These are phyloP conservation scores for Drosophila kurseongensis DNA, from an alignment of 1,140 invertebrate species.

Conservation along the genomic window DNA sequence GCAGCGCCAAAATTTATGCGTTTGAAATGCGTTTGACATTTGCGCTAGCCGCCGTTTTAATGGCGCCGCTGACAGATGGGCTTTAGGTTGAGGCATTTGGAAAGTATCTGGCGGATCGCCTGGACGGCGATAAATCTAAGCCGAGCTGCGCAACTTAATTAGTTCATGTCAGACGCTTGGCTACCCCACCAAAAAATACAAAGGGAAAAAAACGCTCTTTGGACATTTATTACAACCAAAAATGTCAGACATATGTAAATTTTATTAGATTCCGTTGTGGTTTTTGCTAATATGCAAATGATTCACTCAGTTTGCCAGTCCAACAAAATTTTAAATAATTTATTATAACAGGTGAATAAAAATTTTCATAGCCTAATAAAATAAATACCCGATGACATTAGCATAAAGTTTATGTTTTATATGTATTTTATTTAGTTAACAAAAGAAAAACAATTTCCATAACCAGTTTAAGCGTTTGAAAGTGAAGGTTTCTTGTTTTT, in stretches of 20 bases:
- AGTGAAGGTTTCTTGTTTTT: constrained; percentile 31
- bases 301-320: constrained; percentile 1
- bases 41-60: constrained; percentile 41
- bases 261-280: constrained; percentile 24
- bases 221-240: constrained; percentile 45
- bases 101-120: constrained; percentile 59
- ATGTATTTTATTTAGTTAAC: constrained; percentile 3
- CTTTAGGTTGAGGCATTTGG: constrained; percentile 20
- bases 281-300: constrained; percentile 59
- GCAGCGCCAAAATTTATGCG: constrained; percentile 56
- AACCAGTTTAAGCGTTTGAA: constrained; percentile 31
- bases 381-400: constrained; percentile 53
- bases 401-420: constrained; percentile 34
- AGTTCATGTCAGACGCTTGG: constrained; percentile 70
- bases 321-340: constrained; percentile 53
- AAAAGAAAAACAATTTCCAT: background rate
- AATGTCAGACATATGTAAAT: constrained; percentile 48
- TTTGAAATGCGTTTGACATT: constrained; percentile 64
- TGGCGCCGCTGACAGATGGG: constrained; percentile 55
- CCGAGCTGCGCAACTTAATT: constrained; percentile 72
- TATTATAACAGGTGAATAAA: constrained; percentile 48
- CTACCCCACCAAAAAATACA: constrained; percentile 21
- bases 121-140: constrained; percentile 68
- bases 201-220: constrained; percentile 17
- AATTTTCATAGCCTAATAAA: constrained; percentile 45